Percentiles rank a stretch among this genome's conserved stretches.
Conservation (phyloP, 2,797 vertebrate species). For the Silurus aristotelis region DNA sequence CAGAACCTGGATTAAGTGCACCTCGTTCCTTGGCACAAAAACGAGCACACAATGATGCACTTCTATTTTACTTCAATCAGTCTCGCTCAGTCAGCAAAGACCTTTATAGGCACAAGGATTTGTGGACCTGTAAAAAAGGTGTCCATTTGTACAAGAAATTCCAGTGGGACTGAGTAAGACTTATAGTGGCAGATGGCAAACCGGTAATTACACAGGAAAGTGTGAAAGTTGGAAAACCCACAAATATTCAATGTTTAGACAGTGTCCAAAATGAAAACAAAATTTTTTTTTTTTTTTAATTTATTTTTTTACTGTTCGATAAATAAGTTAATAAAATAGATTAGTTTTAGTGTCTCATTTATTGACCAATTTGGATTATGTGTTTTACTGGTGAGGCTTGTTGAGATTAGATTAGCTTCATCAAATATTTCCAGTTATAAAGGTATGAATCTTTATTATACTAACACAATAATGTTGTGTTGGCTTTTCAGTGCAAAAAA, state of each 20-base stretch:
- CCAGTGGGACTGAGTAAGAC: neutral
- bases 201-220: neutral
- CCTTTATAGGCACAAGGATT: neutral
- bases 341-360: neutral
- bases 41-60: neutral
- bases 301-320: neutral
- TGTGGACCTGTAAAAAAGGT: neutral
- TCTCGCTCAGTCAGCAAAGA: conserved; percentile 17
- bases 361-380: neutral
- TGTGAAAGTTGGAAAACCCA: neutral
- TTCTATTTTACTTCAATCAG: neutral
- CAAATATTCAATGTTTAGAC: neutral
- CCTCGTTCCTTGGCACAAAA: conserved; percentile 1
- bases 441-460: neutral
- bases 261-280: neutral
- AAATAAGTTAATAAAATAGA: neutral
- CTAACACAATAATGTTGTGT: neutral
- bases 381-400: neutral
- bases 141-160: neutral
- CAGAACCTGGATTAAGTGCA: neutral
- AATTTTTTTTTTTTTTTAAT: no score
- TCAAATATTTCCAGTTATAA: neutral
- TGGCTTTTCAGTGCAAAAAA: neutral
- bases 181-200: neutral
- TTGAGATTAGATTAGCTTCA: neutral